phyloP scores from a whole-genome alignment of 2,113 vertebrate genomes.

The Heliornis fulica region DNA sequence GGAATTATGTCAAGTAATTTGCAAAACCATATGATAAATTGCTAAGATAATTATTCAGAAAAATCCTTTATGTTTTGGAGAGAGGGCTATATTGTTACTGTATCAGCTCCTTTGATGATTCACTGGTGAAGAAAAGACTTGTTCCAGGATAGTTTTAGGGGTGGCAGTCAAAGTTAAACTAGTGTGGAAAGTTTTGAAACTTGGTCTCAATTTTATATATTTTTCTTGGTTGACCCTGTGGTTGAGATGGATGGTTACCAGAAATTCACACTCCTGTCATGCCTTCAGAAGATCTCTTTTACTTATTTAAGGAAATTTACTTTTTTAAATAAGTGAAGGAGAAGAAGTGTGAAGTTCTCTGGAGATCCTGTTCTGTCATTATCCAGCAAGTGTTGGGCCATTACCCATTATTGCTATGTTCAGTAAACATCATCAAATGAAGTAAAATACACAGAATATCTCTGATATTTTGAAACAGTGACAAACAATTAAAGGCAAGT shows the following conservation, averaged over 20 bases:
- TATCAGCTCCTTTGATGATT: neutral
- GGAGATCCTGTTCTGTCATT: neutral
- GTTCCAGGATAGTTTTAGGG: neutral
- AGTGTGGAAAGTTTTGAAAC: neutral
- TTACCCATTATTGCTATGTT: neutral
- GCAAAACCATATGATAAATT: neutral
- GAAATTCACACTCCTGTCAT: neutral
- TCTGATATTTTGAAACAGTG: neutral
- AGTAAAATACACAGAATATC: neutral
- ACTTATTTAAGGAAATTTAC: neutral
- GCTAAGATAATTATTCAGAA: neutral
- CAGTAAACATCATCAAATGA: neutral
- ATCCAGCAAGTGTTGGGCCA: neutral
- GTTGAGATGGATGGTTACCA: neutral
- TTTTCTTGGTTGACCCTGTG: neutral
- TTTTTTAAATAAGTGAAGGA: neutral
- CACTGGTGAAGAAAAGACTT: neutral
- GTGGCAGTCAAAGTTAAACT: neutral
- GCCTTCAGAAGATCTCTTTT: neutral
- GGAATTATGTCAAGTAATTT: neutral
- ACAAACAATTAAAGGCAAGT: neutral
- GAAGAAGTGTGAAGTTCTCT: neutral
- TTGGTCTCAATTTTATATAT: neutral
- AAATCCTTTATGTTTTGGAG: neutral
- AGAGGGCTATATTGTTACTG: neutral